phyloP scores from a whole-genome alignment of 2,113 vertebrate species.

The Poeciliopsis turrubarensis region DNA sequence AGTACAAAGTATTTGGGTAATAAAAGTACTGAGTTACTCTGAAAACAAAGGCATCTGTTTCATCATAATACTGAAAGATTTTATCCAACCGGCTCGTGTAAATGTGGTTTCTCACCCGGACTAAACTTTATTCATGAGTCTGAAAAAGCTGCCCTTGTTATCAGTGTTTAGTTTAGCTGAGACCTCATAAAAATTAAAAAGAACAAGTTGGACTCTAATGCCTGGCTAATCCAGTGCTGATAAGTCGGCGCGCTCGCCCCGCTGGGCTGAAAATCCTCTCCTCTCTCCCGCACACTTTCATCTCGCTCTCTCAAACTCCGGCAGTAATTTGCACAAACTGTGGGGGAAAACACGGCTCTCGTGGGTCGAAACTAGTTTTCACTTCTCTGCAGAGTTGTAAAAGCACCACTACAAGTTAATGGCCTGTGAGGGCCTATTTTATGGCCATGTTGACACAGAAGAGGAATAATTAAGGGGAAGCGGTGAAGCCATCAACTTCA shows the following conservation, averaged over 20 bases:
- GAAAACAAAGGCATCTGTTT: too few species aligned
- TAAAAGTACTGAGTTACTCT: too few species aligned
- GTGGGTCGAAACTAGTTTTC: constrained; percentile 45
- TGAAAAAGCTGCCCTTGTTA: constrained; percentile 44
- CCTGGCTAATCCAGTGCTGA: constrained; percentile 63
- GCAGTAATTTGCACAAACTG: constrained; percentile 58
- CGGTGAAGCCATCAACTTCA: constrained; percentile 36
- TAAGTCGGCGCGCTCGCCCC: constrained; percentile 42
- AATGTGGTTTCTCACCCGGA: constrained; percentile 33
- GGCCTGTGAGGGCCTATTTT: constrained; percentile 54
- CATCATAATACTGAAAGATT: not conserved
- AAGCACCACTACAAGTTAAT: constrained; percentile 66
- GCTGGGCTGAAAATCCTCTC: constrained; percentile 54
- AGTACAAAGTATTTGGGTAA: too few species aligned
- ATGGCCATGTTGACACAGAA: constrained; percentile 54
- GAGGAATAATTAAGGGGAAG: constrained; percentile 58
- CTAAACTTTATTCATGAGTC: constrained; percentile 58
- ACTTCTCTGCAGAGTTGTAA: constrained; percentile 44
- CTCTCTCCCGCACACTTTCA: constrained; percentile 42
- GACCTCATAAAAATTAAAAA: constrained; percentile 62
- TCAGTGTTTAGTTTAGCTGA: constrained; percentile 64
- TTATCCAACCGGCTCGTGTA: constrained; percentile 22
- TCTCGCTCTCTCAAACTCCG: constrained; percentile 40
- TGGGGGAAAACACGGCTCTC: constrained; percentile 42
- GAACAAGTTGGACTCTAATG: constrained; percentile 55